These are phyloP conservation scores for Copidosoma floridanum DNA, from an alignment of 1,140 invertebrate genomes.

Conservation along the genomic window DNA sequence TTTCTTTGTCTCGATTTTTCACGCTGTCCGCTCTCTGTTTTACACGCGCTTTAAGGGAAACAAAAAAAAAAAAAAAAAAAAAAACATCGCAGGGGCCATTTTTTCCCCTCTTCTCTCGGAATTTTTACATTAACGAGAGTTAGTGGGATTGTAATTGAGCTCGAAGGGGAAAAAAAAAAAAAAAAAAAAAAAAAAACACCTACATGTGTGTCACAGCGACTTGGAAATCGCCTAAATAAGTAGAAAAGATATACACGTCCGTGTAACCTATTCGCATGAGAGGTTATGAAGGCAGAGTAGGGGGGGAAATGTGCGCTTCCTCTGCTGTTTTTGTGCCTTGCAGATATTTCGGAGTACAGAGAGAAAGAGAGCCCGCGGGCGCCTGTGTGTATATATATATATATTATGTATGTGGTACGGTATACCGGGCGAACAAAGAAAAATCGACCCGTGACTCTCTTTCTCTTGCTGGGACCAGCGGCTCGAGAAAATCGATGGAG, in stretches of 20 bases:
- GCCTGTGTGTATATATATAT: background rate
- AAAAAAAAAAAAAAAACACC: constrained; percentile 1
- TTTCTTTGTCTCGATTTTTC: constrained; percentile 13
- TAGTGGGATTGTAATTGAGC: too few relatives aligned
- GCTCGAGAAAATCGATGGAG: constrained; percentile 16
- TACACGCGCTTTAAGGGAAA: too few relatives aligned
- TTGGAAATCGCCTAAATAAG: too few relatives aligned
- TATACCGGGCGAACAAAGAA: constrained; percentile 19
- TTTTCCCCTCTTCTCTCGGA: too few relatives aligned
- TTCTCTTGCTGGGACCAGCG: constrained; percentile 1
- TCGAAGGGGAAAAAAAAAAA: background rate
- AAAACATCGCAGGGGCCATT: background rate
- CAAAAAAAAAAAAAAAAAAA: background rate
- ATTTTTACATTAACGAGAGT: too few relatives aligned
- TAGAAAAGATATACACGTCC: background rate
- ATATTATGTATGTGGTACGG: too few relatives aligned
- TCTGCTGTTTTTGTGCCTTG: too few relatives aligned
- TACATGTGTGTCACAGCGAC: too few relatives aligned
- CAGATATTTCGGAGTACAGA: constrained; percentile 16
- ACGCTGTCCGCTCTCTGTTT: too few relatives aligned
- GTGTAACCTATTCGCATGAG: constrained; percentile 22
- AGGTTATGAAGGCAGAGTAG: constrained; percentile 11
- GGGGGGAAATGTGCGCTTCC: background rate
- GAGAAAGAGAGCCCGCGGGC: background rate
- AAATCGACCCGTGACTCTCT: constrained; percentile 14